phyloP scores from a whole-genome alignment of 1,140 invertebrate species.

The Achatina immaculata region DNA sequence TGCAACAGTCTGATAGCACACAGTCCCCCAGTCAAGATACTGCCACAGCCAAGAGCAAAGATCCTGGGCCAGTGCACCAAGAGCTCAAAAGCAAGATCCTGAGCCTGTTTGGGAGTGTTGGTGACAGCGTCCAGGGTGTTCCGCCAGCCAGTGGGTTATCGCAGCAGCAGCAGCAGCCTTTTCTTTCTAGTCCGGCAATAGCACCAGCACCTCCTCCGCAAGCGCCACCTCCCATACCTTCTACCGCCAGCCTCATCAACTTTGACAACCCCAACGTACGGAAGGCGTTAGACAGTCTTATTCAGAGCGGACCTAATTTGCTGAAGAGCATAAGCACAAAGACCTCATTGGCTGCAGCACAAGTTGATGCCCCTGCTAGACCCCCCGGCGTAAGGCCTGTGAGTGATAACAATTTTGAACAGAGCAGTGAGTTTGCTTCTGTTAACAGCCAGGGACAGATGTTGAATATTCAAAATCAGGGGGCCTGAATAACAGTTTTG shows the following conservation, averaged over 20 bases:
- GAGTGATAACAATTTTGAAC: background rate
- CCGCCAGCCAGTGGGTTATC: conserved; percentile 14
- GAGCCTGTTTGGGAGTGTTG: conserved; percentile 76
- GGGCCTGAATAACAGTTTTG: background rate
- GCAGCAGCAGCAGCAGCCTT: conserved; percentile 27
- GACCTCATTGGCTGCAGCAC: background rate
- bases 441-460: background rate
- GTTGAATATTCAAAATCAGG: background rate
- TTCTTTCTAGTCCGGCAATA: conserved; percentile 2
- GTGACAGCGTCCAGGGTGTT: conserved; percentile 36
- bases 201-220: conserved; percentile 12
- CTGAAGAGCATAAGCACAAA: conserved; percentile 51
- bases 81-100: conserved; percentile 88
- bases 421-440: background rate
- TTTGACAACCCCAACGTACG: conserved; percentile 72
- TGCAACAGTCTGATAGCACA: background rate
- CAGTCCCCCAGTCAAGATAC: background rate
- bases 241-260: conserved; percentile 61
- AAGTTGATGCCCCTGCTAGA: background rate
- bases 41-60: background rate
- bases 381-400: background rate
- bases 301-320: conserved; percentile 66
- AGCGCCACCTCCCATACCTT: background rate
- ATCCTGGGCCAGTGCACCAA: conserved; percentile 71
- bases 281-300: conserved; percentile 71